Base-by-base conservation (phyloP, 2,888 invertebrate genomes). In the Marasmarcha lunaedactyla region DNA sequence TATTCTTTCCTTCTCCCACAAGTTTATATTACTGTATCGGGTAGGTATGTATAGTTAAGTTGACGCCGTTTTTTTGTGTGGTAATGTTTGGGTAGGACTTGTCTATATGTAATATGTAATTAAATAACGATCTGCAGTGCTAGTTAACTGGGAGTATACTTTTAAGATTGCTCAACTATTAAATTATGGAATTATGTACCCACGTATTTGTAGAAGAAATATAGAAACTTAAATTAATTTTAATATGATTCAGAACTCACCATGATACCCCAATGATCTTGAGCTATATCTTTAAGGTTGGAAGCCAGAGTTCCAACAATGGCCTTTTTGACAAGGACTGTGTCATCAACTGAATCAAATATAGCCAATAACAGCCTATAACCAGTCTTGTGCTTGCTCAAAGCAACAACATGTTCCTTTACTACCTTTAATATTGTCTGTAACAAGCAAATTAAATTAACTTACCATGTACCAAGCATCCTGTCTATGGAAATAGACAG, bases 341-440 rank as follows among this genome's bases (percentile, higher is more conserved):
- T 98, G 62, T 98, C 98, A 63, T 98, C 98, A 1, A 96, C 90
- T 0, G 89, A 85, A 65, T 98, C 97, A 49, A 97, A 89, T 46
- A 97, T 85, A 0, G 94, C 89, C 46, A 97, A 81, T 15, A 98
- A 72, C 14, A 94, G 87, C 15, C 91, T 78, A 65, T 96, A 92
- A 0, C 96, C 97, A 50, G 94, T 89, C 67, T 97, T 94, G 52
- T 97, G 96, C 46, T 88, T 88, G 38, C 92, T 90, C 7, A 96
- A 86, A 41, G 93, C 90, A 2, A 90, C 79, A 0, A 93, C 87
- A 59, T 94, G 90, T 44, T 92, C 92, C 63, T 97, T 97, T 14
- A 98, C 86, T 37, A 90, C 88, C 84, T 97, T 97, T 44, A 98
- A 85, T 38, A 95, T 93, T 9, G 87, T 85, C 91, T 93, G 67